Evolutionary conservation across 2,797 vertebrate species (phyloP).

Genomic region (Otolemur crassicaudatus): DNA sequence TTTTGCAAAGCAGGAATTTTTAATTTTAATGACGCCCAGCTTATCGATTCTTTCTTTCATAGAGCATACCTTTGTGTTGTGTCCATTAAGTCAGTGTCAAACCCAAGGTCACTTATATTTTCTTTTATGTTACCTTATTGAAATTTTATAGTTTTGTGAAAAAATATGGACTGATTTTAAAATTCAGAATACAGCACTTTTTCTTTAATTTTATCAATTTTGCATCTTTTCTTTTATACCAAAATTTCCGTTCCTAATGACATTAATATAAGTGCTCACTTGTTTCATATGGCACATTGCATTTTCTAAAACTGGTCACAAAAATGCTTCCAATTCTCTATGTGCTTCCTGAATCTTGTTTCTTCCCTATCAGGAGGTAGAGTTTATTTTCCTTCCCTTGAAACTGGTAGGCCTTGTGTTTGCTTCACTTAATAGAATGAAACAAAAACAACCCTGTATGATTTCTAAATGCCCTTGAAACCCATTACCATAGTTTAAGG

Average conservation of each 20-base stretch:
- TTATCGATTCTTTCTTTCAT: background rate
- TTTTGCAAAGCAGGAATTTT: background rate
- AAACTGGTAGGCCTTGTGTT: background rate
- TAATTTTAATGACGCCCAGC: background rate
- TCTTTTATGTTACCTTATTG: background rate
- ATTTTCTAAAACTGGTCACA: slow-evolving; percentile 29
- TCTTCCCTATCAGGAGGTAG: background rate
- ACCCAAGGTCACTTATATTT: background rate
- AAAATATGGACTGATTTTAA: slow-evolving; percentile 25
- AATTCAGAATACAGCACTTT: background rate
- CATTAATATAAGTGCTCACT: background rate
- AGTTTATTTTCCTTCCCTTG: background rate
- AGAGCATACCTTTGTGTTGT: background rate
- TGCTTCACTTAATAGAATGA: background rate
- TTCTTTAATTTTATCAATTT: background rate
- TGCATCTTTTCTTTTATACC: background rate
- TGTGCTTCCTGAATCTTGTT: background rate
- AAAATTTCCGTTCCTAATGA: background rate
- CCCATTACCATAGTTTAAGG: background rate
- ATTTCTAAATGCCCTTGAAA: background rate
- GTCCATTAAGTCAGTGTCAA: background rate
- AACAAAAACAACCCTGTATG: background rate
- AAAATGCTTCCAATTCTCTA: background rate
- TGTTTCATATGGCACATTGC: background rate
- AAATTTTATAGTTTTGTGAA: background rate